Evolutionary conservation across 2,797 vertebrate species (phyloP).

Genomic region (Clarias platycephalus): DNA sequence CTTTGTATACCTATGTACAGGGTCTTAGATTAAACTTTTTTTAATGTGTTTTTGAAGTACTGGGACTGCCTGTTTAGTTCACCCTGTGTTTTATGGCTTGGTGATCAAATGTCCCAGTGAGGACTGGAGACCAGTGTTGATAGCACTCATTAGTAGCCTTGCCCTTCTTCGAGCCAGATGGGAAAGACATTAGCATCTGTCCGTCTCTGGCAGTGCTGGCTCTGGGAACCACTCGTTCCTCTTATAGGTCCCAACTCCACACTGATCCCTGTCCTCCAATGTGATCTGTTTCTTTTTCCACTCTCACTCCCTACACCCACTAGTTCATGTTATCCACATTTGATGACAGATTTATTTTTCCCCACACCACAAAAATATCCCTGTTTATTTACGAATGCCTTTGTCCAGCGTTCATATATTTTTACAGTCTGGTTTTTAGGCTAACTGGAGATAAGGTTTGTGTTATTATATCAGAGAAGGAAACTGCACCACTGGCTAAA

Average conservation of each 20-base stretch:
- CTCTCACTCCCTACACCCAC: slow-evolving; percentile 64
- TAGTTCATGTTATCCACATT: slow-evolving; percentile 61
- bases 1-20: background rate
- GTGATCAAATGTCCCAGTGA: slow-evolving; percentile 51
- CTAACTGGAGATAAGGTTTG: slow-evolving; percentile 30
- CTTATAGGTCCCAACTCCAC: slow-evolving; percentile 62
- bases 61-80: slow-evolving; percentile 35
- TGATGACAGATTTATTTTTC: slow-evolving; percentile 73
- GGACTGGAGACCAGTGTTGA: slow-evolving; percentile 59
- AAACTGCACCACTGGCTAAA: slow-evolving; percentile 40
- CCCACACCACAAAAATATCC: slow-evolving; percentile 63
- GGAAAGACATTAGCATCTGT: slow-evolving; percentile 75
- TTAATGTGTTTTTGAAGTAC: background rate
- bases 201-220: slow-evolving; percentile 68
- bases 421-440: slow-evolving; percentile 28
- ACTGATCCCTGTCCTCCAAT: slow-evolving; percentile 21
- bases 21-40: background rate
- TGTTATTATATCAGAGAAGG: slow-evolving; percentile 33
- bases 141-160: slow-evolving; percentile 65
- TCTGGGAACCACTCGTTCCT: slow-evolving; percentile 68
- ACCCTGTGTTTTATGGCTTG: slow-evolving; percentile 33
- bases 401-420: slow-evolving; percentile 26
- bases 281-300: slow-evolving; percentile 43
- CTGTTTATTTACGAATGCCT: slow-evolving; percentile 64
- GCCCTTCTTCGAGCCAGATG: slow-evolving; percentile 66